phyloP scores from a whole-genome alignment of 2,888 invertebrate genomes.

The Platycheirus rosarum region DNA sequence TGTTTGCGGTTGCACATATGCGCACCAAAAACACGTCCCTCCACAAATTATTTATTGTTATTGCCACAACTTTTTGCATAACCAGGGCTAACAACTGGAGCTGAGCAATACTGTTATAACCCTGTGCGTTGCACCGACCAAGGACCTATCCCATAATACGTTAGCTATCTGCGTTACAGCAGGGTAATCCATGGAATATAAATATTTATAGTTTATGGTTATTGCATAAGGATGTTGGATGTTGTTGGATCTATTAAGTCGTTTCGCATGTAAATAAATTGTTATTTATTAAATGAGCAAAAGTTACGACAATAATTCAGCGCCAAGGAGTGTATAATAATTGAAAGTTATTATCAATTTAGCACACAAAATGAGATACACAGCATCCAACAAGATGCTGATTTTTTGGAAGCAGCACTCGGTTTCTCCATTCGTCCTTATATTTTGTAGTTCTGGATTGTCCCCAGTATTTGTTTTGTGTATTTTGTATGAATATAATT shows the following conservation, averaged over 20 bases:
- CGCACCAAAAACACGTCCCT: slow-evolving; percentile 60
- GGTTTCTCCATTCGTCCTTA: too few species aligned
- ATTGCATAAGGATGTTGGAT: slow-evolving; percentile 58
- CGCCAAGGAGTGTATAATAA: slow-evolving; percentile 51
- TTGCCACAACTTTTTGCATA: slow-evolving; percentile 63
- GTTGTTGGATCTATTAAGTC: slow-evolving; percentile 58
- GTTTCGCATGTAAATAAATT: slow-evolving; percentile 65
- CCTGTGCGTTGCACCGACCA: slow-evolving; percentile 2
- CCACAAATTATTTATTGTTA: slow-evolving; percentile 69
- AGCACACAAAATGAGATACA: slow-evolving; percentile 45
- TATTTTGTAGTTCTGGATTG: too few species aligned
- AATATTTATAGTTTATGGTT: slow-evolving; percentile 72
- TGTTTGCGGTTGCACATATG: slow-evolving; percentile 72
- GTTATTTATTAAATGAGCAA: slow-evolving; percentile 63
- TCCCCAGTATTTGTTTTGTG: slow-evolving; percentile 4
- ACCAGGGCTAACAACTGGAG: not conserved
- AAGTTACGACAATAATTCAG: slow-evolving; percentile 57
- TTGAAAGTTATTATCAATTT: slow-evolving; percentile 63
- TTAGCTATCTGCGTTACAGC: slow-evolving; percentile 18
- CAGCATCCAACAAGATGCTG: slow-evolving; percentile 18
- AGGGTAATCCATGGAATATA: slow-evolving; percentile 58
- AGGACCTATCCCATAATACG: slow-evolving; percentile 8
- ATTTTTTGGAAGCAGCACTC: not conserved
- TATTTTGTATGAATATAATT: slow-evolving; percentile 14
- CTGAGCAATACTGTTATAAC: not conserved